Conservation (phyloP, 1,140 invertebrate species). For the Neocloeon triangulifer region DNA sequence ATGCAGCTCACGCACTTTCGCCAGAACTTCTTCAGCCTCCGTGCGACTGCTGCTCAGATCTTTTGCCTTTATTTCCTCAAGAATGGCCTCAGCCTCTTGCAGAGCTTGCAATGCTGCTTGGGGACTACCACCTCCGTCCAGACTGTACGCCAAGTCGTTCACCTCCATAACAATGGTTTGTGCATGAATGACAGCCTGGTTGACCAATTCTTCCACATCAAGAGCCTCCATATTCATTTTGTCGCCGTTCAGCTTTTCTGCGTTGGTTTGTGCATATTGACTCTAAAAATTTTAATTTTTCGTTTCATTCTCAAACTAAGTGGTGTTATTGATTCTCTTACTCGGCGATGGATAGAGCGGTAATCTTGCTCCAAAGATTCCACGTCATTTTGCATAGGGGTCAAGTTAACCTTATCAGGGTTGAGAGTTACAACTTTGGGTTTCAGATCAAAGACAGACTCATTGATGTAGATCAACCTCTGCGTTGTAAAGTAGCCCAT, state of each 20-base stretch:
- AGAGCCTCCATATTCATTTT: slow-evolving; percentile 13
- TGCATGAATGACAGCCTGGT: slow-evolving; percentile 13
- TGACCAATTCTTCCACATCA: slow-evolving; percentile 16
- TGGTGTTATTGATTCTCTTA: too few species aligned
- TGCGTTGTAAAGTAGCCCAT: slow-evolving; percentile 56
- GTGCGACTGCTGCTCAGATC: slow-evolving; percentile 21
- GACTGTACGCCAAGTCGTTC: slow-evolving; percentile 32
- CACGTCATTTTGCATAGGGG: slow-evolving; percentile 31
- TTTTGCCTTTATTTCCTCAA: slow-evolving; percentile 36
- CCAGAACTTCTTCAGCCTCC: slow-evolving; percentile 28
- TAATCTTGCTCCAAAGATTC: slow-evolving; percentile 24
- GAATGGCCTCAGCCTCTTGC: slow-evolving; percentile 41
- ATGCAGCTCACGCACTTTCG: slow-evolving; percentile 35
- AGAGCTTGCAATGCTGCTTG: slow-evolving; percentile 21
- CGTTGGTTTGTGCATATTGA: too few species aligned
- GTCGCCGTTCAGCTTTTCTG: slow-evolving; percentile 11
- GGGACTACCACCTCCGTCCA: slow-evolving; percentile 34
- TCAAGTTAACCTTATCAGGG: slow-evolving; percentile 34
- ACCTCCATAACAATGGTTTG: slow-evolving; percentile 35
- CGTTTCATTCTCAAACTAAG: too few species aligned
- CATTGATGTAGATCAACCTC: slow-evolving; percentile 46
- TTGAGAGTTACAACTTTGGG: slow-evolving; percentile 41
- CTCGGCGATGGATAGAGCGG: slow-evolving; percentile 26
- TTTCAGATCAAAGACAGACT: slow-evolving; percentile 31
- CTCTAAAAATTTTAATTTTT: too few species aligned